Base-by-base conservation (phyloP, 2,888 invertebrate genomes). In the Nematopogon swammerdamellus region DNA sequence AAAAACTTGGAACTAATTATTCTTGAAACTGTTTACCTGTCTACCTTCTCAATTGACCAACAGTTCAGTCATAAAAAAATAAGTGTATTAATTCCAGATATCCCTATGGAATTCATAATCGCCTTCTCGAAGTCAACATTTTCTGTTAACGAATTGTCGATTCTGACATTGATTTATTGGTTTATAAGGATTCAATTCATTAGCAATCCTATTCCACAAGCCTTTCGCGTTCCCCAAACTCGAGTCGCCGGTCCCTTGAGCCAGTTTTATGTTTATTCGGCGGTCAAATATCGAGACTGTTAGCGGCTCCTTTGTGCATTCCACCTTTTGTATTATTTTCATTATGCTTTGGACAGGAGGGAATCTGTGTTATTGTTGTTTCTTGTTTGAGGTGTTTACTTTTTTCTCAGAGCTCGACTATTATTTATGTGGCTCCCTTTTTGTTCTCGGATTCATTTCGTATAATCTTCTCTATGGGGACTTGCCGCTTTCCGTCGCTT, bases 321-420 rank as follows among this genome's bases (percentile, higher is more conserved):
- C n/a, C 11, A 20, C 51, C 58, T 59, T 58, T 61, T 61, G 60
- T 65, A 63, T 63, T 66, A 64, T 70, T 68, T 67, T 63, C 62
- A 63, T 64, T 63, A 65, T 63, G 59, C 47, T 47, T n/a, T 47
- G 42, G 47, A 49, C 51, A 49, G 51, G 20, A 45, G 49, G 49
- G 51, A 49, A 49, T 63, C 68, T 60, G 58, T 65, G 65, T 69
- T 69, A 70, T 73, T 74, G 69, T 73, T 72, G 69, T 71, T 70
- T 66, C 66, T 62, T 68, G 66, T 66, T 63, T 62, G 65, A 70
- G 70, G 67, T 68, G 68, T 68, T 67, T 57, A 57, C 57, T 60
- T 65, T 49, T 67, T 67, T 65, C 66, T 67, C 65, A 63, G 65
- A 60, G 60, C 61, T 60, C 58, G 60, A 56, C 56, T 59, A 62